Evolutionary conservation across 2,113 vertebrate genomes (phyloP), one percentile per base, ranked within the genome.

Genomic region (Poeciliopsis retropinna): DNA sequence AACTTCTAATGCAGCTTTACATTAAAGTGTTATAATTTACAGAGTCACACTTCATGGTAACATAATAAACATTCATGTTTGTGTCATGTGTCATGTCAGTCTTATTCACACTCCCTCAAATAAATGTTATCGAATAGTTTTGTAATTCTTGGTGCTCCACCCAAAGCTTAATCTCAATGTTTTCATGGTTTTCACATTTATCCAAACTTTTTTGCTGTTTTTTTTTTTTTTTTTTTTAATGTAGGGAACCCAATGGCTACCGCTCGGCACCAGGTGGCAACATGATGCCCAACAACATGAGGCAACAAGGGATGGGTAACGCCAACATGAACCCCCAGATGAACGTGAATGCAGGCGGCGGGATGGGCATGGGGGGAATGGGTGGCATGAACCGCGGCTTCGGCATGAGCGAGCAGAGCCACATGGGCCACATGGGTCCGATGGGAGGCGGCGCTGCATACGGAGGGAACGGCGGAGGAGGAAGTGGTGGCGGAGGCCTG

Each of bases 171-270:
- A 57, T 9, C 51, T 57, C 7, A 37, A 14, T 9, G 15, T 54
- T 78, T 76, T 75, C 44, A 70, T 57, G 69, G 10, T 37, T 37
- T 37, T 37, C 10, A 10, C 34, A 37, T 11, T 37, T 37, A 37
- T 12, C 34, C 34, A 37, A 37, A 37, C 10, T 0, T 37, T 37
- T 17, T 75, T 41, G 28, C 60, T 4, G 77, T 10, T 75, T 27
- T 61, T 4, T 77, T 10, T 75, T 17, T 60, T n/a, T n/a, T n/a
- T n/a, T n/a, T n/a, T n/a, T 69, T 81, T 62, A 88, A 32, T 66
- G 17, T 92, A 99, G 97, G 90, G 98, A 99, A 80, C 97, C 96
- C 67, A 98, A 97, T 73, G 96, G 96, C 64, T 98, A 96, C 89
- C 95, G 97, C 84, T 89, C 96, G 60, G 95, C 94, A 82, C 91